Evolutionary conservation across 2,113 vertebrate species (phyloP).

Genomic region (Nymphicus hollandicus): DNA sequence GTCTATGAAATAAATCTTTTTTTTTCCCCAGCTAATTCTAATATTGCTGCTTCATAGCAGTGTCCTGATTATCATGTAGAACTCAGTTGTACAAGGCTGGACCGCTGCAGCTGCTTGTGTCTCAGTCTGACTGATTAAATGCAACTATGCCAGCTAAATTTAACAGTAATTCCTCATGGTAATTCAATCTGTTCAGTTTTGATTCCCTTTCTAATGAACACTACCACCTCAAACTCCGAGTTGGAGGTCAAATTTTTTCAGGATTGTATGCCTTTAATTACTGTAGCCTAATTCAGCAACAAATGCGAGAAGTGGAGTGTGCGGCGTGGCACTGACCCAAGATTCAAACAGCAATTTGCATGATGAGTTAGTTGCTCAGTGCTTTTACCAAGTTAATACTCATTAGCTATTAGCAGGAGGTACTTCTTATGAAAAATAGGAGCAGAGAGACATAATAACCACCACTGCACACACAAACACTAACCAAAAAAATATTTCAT

Average conservation of each 20-base stretch:
- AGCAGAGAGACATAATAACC: background rate
- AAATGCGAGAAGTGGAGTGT: background rate
- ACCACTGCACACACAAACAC: background rate
- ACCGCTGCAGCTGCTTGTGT: background rate
- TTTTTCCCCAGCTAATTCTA: background rate
- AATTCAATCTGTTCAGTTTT: background rate
- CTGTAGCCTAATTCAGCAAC: background rate
- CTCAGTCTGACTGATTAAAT: background rate
- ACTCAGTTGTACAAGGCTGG: background rate
- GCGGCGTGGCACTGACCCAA: accelerated
- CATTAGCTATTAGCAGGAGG: background rate
- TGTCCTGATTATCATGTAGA: accelerated
- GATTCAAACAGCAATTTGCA: background rate
- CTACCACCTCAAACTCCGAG: background rate
- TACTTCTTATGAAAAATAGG: background rate
- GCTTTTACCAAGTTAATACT: background rate
- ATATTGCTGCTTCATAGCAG: accelerated
- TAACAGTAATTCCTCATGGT: background rate
- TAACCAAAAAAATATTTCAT: background rate
- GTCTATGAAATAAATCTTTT: accelerated
- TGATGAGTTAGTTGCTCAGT: background rate
- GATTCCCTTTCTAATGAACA: background rate
- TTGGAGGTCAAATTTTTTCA: background rate
- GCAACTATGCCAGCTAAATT: background rate
- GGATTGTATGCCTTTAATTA: background rate